These are phyloP conservation scores for Lacerta viridis DNA, from an alignment of 2,797 vertebrate species.

Conservation along the genomic window DNA sequence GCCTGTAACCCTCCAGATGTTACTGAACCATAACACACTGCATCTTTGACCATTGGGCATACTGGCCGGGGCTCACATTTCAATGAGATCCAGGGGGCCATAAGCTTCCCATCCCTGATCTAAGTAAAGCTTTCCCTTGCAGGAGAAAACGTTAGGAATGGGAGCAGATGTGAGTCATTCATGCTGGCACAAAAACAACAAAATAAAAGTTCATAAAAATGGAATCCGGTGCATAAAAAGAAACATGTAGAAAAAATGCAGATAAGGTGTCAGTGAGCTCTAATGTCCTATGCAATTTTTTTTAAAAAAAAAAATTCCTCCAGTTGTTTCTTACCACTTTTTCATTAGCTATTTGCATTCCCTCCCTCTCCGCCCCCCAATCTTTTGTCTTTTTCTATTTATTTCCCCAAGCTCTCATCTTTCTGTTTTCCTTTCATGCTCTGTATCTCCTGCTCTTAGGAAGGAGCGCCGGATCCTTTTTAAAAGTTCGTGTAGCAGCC, in stretches of 20 bases:
- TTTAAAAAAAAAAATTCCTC: slow-evolving; percentile 49
- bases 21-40: no score
- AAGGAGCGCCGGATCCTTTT: slow-evolving; percentile 51
- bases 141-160: slow-evolving; percentile 67
- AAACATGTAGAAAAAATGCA: slow-evolving; percentile 73
- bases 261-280: slow-evolving; percentile 71
- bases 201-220: slow-evolving; percentile 76
- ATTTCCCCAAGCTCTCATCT: slow-evolving; percentile 58
- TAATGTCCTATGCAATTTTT: slow-evolving; percentile 49
- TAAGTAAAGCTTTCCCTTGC: slow-evolving; percentile 56
- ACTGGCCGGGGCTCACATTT: no score
- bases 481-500: slow-evolving; percentile 66
- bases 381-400: slow-evolving; percentile 58
- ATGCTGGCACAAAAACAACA: slow-evolving; percentile 72
- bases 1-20: no score
- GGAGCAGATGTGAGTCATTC: slow-evolving; percentile 81
- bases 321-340: slow-evolving; percentile 59
- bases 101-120: neutral
- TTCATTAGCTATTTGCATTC: slow-evolving; percentile 68
- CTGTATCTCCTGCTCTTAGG: slow-evolving; percentile 57
- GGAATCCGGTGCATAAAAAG: slow-evolving; percentile 72
- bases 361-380: slow-evolving; percentile 17
- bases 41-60: no score
- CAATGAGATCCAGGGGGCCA: no score
- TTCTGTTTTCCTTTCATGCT: slow-evolving; percentile 51